A percentile compares a stretch with the other conserved stretches of the same genome.
Conservation (phyloP, 2,113 vertebrate species). For the Plestiodon gilberti region DNA sequence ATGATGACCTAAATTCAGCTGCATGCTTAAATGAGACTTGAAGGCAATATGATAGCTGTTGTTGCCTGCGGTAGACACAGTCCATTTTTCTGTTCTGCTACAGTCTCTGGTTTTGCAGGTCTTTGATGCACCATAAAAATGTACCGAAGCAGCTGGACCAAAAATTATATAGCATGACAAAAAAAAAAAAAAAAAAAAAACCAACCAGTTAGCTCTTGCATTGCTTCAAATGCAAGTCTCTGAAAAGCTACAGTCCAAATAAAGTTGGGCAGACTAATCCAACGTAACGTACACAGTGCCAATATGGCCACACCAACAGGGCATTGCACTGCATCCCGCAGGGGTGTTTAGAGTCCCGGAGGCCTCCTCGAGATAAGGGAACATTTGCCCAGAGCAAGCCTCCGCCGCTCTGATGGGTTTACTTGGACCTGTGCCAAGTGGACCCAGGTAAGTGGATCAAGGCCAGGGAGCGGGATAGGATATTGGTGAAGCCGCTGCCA, state of each 20-base stretch:
- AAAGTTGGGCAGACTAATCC: not conserved
- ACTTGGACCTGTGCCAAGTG: no score
- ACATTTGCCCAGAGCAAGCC: no score
- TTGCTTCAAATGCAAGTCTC: not conserved
- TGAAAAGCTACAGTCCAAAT: fast-evolving
- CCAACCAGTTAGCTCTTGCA: not conserved
- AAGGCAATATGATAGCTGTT: not conserved
- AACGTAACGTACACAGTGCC: no score
- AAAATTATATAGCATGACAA: not conserved
- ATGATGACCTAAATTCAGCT: no score
- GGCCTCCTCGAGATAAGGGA: no score
- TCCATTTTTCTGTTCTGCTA: not conserved
- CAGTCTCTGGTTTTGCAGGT: not conserved
- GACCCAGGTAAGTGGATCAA: no score
- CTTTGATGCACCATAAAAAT: not conserved
- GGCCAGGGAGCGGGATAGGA: no score
- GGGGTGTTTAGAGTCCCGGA: no score
- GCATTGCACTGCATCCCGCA: no score
- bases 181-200: not conserved
- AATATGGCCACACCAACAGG: no score
- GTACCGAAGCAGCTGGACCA: not conserved
- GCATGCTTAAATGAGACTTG: not conserved
- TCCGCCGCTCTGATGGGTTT: no score
- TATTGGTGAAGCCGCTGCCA: no score
- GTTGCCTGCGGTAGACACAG: not conserved